phyloP scores from a whole-genome alignment of 92 coral and sea anemone genomes.

The Parazoanthus atlanticus region DNA sequence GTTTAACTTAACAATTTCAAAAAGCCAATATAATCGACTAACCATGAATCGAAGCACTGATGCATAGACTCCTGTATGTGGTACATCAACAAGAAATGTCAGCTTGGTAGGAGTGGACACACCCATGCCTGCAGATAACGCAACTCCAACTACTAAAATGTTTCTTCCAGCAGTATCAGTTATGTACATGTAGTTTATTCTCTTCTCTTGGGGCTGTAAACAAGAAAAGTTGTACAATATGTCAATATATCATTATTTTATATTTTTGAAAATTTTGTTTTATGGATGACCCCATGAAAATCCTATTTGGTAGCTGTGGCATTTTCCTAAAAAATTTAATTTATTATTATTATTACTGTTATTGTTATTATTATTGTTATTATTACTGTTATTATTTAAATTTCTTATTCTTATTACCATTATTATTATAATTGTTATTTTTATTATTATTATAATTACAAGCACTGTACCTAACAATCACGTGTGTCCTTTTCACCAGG shows the following conservation, averaged over 20 bases:
- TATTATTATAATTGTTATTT: too few relatives aligned
- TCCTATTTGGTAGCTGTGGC: too few relatives aligned
- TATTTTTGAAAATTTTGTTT: too few relatives aligned
- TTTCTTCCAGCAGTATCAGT: constrained; percentile 56
- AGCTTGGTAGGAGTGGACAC: constrained; percentile 62
- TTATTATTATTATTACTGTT: too few relatives aligned
- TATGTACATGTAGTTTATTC: constrained; percentile 54
- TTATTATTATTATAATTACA: not conserved
- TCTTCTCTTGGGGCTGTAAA: constrained; percentile 65
- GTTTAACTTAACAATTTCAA: too few relatives aligned
- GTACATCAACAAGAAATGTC: constrained; percentile 62
- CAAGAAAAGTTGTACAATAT: not conserved
- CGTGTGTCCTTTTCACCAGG: constrained; percentile 41
- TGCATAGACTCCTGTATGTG: constrained; percentile 73
- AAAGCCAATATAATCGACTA: constrained; percentile 8
- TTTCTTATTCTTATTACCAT: too few relatives aligned
- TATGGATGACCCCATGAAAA: too few relatives aligned
- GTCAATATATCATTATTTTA: not conserved
- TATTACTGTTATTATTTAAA: not conserved
- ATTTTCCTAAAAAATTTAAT: too few relatives aligned
- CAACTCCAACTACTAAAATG: constrained; percentile 68
- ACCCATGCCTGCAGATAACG: constrained; percentile 60
- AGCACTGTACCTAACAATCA: not conserved
- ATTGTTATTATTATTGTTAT: too few relatives aligned
- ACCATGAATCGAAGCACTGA: constrained; percentile 82